These are phyloP conservation scores for Sebastes kiyomatsui DNA, from an alignment of 2,797 vertebrate genomes.

Conservation along the genomic window DNA sequence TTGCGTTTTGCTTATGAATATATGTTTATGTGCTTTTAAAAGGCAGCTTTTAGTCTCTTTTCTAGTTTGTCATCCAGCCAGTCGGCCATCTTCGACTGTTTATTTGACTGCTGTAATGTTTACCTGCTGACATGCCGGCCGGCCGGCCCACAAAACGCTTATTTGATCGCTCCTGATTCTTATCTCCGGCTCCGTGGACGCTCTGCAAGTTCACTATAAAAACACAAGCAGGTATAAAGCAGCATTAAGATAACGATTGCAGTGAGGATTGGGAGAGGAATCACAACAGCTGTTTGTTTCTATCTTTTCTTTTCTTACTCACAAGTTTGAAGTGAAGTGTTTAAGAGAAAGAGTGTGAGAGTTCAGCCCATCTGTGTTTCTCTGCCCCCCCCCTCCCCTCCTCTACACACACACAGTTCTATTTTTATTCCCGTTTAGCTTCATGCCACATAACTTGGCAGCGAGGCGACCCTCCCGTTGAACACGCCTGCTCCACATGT, in stretches of 20 bases:
- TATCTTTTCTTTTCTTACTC: slow-evolving; percentile 27
- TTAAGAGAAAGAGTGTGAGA: background rate
- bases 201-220: slow-evolving; percentile 55
- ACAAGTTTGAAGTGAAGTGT: background rate
- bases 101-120: slow-evolving; percentile 59
- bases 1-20: background rate
- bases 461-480: slow-evolving; percentile 70
- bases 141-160: slow-evolving; percentile 19
- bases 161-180: slow-evolving; percentile 59
- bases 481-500: slow-evolving; percentile 80
- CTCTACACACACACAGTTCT: slow-evolving; percentile 39
- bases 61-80: slow-evolving; percentile 28
- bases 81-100: slow-evolving; percentile 46
- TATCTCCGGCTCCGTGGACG: slow-evolving; percentile 46
- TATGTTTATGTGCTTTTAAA: background rate
- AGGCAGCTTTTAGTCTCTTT: background rate
- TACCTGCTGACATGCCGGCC: slow-evolving; percentile 18
- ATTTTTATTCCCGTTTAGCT: slow-evolving; percentile 84
- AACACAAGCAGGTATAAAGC: slow-evolving; percentile 49
- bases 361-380: slow-evolving; percentile 59
- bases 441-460: slow-evolving; percentile 83
- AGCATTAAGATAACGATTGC: slow-evolving; percentile 35
- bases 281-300: slow-evolving; percentile 56
- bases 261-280: slow-evolving; percentile 17
- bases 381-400: slow-evolving; percentile 12